Base-by-base conservation (phyloP, 2,888 invertebrate species). In the Phengaris alcon region DNA sequence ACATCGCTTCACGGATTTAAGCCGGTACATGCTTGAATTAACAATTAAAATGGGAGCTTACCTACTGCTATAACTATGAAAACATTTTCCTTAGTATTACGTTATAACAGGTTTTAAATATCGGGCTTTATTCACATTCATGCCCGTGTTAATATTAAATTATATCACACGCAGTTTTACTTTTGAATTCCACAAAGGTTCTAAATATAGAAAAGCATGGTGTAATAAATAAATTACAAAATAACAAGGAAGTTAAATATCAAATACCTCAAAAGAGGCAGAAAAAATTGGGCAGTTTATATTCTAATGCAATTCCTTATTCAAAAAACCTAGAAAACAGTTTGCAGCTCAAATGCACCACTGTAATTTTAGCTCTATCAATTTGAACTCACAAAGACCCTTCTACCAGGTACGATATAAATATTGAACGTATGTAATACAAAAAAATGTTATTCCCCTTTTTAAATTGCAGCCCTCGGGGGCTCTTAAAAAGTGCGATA, bases 361-460 rank as follows among this genome's bases (percentile, higher is more conserved):
- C 64, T 35, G 35, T 64, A 9, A 35, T 35, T 35, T 35, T 35
- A 35, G 35, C 35, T 35, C 35, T 35, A 35, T 35, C 35, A 35
- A 35, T 35, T 35, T 48, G 48, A 7, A 15, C 35, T 13, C 64
- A 9, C 22, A 15, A 64, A 73, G 35, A 59, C 51, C 69, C 46
- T 22, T 72, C 68, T 69, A 73, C 55, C 57, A 74, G 35, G 75
- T 73, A 73, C 52, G 76, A 73, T 72, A 64, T 64, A 64, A 64
- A 64, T 64, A 64, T 64, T 64, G 75, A 74, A 72, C 54, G 82
- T 77, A 82, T 84, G 85, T 48, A 35, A 35, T 35, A 48, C 48
- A 86, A 85, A 35, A 35, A 35, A 85, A 84, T 85, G 87, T 90
- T 88, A 88, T 85, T 84, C 84, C 81, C 78, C 82, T 85, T 83